Evolutionary conservation across 1,140 invertebrate species (phyloP).

Genomic region (Acyrthosiphon pisum): DNA sequence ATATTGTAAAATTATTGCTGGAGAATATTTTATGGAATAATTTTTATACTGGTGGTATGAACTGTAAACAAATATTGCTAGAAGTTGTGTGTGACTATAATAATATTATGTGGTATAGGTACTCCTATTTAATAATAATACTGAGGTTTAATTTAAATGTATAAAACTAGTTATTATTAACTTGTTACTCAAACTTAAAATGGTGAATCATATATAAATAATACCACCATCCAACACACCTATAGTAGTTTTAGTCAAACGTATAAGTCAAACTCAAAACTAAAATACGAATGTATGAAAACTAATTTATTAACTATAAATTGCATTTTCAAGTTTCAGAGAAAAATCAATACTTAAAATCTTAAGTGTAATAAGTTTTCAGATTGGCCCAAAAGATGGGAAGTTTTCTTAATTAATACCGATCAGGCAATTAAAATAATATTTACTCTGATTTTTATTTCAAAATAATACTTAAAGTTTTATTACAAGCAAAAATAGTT

Average conservation of each 20-base stretch:
- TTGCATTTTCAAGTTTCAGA: not conserved
- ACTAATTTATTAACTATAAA: not conserved
- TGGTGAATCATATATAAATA: not conserved
- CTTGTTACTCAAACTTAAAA: not conserved
- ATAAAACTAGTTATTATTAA: not conserved
- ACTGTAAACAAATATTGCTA: not conserved
- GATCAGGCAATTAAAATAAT: not conserved
- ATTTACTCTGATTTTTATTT: not conserved
- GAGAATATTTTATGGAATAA: not conserved
- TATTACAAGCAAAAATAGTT: not conserved
- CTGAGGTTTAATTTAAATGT: not conserved
- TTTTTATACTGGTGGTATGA: not conserved
- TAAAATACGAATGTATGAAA: not conserved
- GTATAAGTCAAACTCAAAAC: not conserved
- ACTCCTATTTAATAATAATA: not conserved
- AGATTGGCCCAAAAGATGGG: too few relatives aligned
- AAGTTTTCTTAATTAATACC: not conserved
- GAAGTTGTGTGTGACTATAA: not conserved
- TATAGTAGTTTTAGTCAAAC: slow-evolving; percentile 16
- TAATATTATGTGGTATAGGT: not conserved
- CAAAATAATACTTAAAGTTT: not conserved
- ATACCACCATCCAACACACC: not conserved
- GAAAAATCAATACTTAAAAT: not conserved
- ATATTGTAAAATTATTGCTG: not conserved
- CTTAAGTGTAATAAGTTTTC: not conserved